phyloP scores from a whole-genome alignment of 1,140 invertebrate genomes.

The Mesaphorura yosii region DNA sequence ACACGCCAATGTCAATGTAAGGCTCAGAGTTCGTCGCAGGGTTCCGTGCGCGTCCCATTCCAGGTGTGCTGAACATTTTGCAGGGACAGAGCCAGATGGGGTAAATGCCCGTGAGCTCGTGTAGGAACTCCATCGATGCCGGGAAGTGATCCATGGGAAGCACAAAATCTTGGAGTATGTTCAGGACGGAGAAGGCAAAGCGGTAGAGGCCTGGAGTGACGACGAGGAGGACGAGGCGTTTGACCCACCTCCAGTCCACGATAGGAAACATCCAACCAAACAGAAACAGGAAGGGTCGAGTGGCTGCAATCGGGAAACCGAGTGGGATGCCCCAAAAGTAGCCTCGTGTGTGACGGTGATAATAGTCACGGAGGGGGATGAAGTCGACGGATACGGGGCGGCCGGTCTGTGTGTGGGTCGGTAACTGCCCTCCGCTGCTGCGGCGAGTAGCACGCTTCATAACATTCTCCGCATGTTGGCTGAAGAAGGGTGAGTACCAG shows the following conservation, averaged over 20 bases:
- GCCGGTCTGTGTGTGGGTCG: too few species aligned
- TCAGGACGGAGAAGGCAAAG: not conserved
- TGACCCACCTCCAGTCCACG: too few species aligned
- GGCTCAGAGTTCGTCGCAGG: too few species aligned
- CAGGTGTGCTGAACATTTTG: constrained; percentile 61
- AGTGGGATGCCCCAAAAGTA: constrained; percentile 52
- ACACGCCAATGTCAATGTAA: too few species aligned
- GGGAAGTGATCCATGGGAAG: not conserved
- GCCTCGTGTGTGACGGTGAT: constrained; percentile 63
- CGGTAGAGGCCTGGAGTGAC: not conserved
- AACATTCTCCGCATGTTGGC: not conserved
- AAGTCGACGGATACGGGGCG: constrained; percentile 43
- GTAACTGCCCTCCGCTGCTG: too few species aligned
- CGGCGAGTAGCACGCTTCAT: too few species aligned
- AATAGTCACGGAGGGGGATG: constrained; percentile 66
- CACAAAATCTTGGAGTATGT: constrained; percentile 6
- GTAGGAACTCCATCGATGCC: not conserved
- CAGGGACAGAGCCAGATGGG: constrained; percentile 75
- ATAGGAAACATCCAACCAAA: constrained; percentile 4
- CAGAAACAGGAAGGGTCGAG: not conserved
- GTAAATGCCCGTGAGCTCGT: constrained; percentile 39
- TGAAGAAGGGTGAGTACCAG: constrained; percentile 2
- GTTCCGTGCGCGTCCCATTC: too few species aligned
- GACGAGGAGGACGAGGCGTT: not conserved
- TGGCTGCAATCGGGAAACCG: not conserved